A percentile compares a stretch with the other conserved stretches of the same genome.
phyloP scores from a whole-genome alignment of 2,888 invertebrate species.

The Eledona agricola region DNA sequence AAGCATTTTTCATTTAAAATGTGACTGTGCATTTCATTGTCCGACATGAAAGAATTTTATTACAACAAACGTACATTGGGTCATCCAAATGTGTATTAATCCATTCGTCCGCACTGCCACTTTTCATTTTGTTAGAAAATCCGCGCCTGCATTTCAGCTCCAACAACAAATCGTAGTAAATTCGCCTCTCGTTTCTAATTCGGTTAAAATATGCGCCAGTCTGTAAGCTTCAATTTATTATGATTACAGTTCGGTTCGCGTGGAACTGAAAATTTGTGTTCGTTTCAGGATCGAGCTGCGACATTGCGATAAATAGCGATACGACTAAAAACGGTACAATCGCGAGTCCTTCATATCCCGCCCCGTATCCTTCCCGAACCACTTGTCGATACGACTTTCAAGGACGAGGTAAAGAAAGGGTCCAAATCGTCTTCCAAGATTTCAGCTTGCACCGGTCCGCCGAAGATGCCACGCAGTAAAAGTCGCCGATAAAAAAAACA shows the following conservation, averaged over 20 bases:
- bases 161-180: too few species aligned
- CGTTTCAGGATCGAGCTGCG: slow-evolving; percentile 79
- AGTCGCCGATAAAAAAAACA: slow-evolving; percentile 41
- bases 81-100: too few species aligned
- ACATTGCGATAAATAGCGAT: slow-evolving; percentile 81
- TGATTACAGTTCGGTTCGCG: not conserved
- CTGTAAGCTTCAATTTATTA: too few species aligned
- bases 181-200: too few species aligned
- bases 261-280: slow-evolving; percentile 41
- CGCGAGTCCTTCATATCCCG: slow-evolving; percentile 85
- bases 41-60: too few species aligned
- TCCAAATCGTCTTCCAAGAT: slow-evolving; percentile 85
- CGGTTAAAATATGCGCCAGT: too few species aligned
- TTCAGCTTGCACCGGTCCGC: slow-evolving; percentile 79
- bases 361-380: slow-evolving; percentile 80
- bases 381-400: slow-evolving; percentile 91
- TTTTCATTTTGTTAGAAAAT: too few species aligned
- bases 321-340: slow-evolving; percentile 83
- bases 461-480: slow-evolving; percentile 72
- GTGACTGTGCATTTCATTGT: too few species aligned
- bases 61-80: too few species aligned
- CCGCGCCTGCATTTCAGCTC: too few species aligned
- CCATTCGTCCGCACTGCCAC: too few species aligned
- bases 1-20: too few species aligned
- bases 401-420: slow-evolving; percentile 83